Conservation (phyloP, 37 sponge, comb jelly and placozoan genomes). For the Amphimedon queenslandica region DNA sequence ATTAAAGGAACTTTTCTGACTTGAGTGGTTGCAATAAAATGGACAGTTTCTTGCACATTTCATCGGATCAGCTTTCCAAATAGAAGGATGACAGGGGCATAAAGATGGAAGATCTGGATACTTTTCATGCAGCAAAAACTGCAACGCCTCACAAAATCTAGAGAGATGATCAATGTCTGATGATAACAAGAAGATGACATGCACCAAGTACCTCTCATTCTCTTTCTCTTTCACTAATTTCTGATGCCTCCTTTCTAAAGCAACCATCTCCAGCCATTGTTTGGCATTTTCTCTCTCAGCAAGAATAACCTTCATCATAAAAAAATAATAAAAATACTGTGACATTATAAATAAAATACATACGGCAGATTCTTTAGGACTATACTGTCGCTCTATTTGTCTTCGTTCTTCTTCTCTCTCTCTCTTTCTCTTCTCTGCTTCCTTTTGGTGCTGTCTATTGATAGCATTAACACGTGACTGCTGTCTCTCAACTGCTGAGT, state of each 20-base stretch:
- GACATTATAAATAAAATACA: neutral
- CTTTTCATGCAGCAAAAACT: conserved; percentile 43
- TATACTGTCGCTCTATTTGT: conserved; percentile 15
- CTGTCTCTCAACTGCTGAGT: conserved; percentile 24
- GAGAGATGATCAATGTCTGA: neutral
- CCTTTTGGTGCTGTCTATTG: neutral
- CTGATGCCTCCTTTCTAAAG: conserved; percentile 37
- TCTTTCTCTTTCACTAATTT: conserved; percentile 53
- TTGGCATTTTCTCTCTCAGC: conserved; percentile 20
- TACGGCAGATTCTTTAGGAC: neutral
- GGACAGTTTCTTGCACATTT: conserved; percentile 88
- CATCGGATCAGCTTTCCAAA: conserved; percentile 72
- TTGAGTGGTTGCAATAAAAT: conserved; percentile 64
- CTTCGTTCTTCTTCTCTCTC: conserved; percentile 18
- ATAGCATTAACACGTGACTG: neutral
- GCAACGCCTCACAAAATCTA: conserved; percentile 56
- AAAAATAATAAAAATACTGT: neutral
- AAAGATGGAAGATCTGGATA: conserved; percentile 53
- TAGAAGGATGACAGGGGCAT: conserved; percentile 56
- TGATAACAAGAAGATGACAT: neutral
- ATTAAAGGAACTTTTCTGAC: no score
- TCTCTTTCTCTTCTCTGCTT: neutral
- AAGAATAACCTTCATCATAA: neutral
- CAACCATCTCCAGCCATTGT: conserved; percentile 45
- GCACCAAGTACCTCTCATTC: conserved; percentile 42